Conservation (phyloP, 2,888 invertebrate species). For the Incurvaria masculella region DNA sequence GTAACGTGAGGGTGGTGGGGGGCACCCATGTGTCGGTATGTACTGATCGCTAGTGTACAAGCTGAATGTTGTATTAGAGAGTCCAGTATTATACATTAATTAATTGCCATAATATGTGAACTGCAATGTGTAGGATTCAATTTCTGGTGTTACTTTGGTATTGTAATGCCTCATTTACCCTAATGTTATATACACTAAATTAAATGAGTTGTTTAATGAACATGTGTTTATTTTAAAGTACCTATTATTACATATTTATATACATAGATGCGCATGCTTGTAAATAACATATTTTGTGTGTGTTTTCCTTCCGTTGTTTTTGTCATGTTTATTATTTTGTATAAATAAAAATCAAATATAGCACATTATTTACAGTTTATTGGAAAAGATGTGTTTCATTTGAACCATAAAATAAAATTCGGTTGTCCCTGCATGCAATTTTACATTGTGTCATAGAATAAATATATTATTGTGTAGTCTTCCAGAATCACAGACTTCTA, state of each 20-base stretch:
- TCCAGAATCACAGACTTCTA: too few relatives aligned
- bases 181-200: slow-evolving; percentile 26
- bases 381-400: not conserved
- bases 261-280: slow-evolving; percentile 46
- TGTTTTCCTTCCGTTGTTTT: slow-evolving; percentile 54
- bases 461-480: too few relatives aligned
- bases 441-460: too few relatives aligned
- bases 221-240: slow-evolving; percentile 30
- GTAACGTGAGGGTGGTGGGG: too few relatives aligned
- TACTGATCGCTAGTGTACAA: not conserved
- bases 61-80: slow-evolving; percentile 45
- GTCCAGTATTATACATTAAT: slow-evolving; percentile 45
- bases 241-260: slow-evolving; percentile 40
- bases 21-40: too few relatives aligned
- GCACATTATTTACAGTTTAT: slow-evolving; percentile 53
- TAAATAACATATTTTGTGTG: slow-evolving; percentile 47
- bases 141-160: slow-evolving; percentile 32
- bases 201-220: slow-evolving; percentile 36
- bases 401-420: not conserved
- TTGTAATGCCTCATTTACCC: slow-evolving; percentile 20
- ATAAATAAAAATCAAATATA: slow-evolving; percentile 31
- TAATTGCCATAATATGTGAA: slow-evolving; percentile 50
- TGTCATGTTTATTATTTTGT: slow-evolving; percentile 32
- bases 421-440: too few relatives aligned
- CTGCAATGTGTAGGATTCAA: slow-evolving; percentile 27